phyloP scores from a whole-genome alignment of 2,888 invertebrate genomes.

The Pharmacophagus antenor region DNA sequence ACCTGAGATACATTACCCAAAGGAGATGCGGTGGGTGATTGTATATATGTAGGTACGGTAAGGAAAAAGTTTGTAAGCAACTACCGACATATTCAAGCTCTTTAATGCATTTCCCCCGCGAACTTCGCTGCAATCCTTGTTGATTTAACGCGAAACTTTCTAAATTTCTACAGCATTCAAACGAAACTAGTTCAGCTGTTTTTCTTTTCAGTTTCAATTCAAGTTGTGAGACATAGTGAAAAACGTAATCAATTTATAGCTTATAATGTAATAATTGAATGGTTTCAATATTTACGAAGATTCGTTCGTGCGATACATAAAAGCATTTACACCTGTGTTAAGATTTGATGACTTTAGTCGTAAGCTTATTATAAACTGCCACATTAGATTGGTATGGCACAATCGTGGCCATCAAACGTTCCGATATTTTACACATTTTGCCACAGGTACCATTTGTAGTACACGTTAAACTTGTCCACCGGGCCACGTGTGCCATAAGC shows the following conservation, averaged over 20 bases:
- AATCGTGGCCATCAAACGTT: no score
- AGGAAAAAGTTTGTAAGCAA: slow-evolving; percentile 2
- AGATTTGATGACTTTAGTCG: no score
- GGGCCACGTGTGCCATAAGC: no score
- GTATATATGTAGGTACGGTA: neutral
- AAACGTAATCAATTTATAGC: neutral
- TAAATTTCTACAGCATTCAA: neutral
- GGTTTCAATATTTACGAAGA: no score
- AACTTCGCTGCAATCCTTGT: slow-evolving; percentile 5
- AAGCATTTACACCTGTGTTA: no score
- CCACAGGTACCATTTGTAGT: no score
- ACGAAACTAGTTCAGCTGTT: neutral
- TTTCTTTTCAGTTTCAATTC: neutral
- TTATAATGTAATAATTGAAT: neutral
- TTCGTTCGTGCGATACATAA: no score
- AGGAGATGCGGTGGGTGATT: neutral
- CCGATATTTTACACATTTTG: no score
- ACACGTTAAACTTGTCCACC: no score
- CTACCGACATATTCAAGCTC: neutral
- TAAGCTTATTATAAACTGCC: no score
- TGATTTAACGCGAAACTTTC: slow-evolving; percentile 9
- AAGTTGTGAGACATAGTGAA: no score
- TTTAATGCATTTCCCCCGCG: slow-evolving; percentile 2
- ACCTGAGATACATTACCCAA: neutral
- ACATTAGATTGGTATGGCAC: no score